Conservation (phyloP, 2,888 invertebrate species). For the Pachliopta kotzebuea region DNA sequence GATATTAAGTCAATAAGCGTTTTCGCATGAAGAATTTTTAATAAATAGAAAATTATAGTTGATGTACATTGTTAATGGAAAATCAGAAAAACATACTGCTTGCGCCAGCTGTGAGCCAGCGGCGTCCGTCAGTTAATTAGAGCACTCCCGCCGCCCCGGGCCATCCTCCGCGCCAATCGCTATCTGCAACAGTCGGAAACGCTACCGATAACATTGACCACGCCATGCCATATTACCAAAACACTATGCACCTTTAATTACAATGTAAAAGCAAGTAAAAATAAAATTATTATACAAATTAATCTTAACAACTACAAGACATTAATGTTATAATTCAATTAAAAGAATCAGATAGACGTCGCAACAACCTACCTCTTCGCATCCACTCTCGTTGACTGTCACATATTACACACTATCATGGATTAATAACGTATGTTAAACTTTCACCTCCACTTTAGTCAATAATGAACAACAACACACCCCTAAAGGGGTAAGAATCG, state of each 20-base stretch:
- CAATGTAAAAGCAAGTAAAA: constrained; percentile 18
- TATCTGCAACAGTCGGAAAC: constrained; percentile 78
- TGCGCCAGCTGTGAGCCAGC: constrained; percentile 77
- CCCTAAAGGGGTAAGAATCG: constrained; percentile 49
- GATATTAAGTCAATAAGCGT: not conserved
- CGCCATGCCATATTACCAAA: constrained; percentile 33
- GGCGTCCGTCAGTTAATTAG: constrained; percentile 76
- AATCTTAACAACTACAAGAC: constrained; percentile 18
- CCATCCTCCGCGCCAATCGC: constrained; percentile 73
- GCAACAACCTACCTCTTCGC: constrained; percentile 67
- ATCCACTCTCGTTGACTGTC: constrained; percentile 52
- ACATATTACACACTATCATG: constrained; percentile 42
- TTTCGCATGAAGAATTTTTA: not conserved
- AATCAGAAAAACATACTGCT: constrained; percentile 56
- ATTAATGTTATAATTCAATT: constrained; percentile 61
- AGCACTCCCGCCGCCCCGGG: constrained; percentile 62
- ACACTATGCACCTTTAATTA: constrained; percentile 30
- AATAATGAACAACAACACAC: constrained; percentile 48
- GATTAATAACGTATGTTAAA: constrained; percentile 39
- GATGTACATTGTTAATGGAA: not conserved
- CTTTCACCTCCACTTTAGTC: constrained; percentile 49
- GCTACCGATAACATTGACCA: constrained; percentile 66
- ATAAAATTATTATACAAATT: constrained; percentile 8
- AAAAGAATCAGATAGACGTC: constrained; percentile 60
- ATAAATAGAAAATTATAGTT: not conserved